These are phyloP conservation scores for Lasioglossum morio DNA, from an alignment of 2,888 invertebrate genomes.

Conservation along the genomic window DNA sequence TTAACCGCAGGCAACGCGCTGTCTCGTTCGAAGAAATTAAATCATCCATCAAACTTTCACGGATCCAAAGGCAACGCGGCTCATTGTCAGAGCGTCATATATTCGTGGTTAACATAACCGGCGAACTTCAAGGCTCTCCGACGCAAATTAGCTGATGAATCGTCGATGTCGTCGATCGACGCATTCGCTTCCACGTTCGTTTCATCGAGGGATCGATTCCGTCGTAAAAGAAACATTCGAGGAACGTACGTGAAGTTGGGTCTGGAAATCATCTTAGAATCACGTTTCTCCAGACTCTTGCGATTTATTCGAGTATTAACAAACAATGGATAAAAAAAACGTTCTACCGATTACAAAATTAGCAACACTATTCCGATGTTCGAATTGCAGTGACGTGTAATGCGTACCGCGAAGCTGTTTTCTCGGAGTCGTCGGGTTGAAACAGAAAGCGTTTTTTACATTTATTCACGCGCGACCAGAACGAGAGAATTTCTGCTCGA, in stretches of 20 bases:
- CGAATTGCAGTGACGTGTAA: background rate
- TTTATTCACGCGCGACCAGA: background rate
- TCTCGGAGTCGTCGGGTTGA: background rate
- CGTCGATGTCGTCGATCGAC: background rate
- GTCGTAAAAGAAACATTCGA: background rate
- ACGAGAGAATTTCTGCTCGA: background rate
- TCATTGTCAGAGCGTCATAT: constrained; percentile 44
- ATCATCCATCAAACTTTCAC: background rate
- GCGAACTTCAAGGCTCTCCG: background rate
- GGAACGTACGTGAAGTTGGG: background rate
- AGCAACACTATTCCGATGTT: background rate
- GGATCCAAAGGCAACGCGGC: background rate
- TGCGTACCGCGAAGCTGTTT: background rate
- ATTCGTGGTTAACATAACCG: constrained; percentile 32
- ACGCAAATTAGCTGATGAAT: constrained; percentile 1
- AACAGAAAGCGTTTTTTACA: background rate
- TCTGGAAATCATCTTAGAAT: background rate
- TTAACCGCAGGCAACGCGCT: background rate
- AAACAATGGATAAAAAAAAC: constrained; percentile 37
- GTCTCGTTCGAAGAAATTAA: background rate
- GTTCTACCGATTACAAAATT: constrained; percentile 12
- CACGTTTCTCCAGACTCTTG: background rate
- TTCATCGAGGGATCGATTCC: background rate
- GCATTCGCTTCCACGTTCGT: too few relatives aligned
- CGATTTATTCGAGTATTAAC: constrained; percentile 38